Conservation (phyloP, 2,113 vertebrate genomes). For the Triplophysa siluroides region DNA sequence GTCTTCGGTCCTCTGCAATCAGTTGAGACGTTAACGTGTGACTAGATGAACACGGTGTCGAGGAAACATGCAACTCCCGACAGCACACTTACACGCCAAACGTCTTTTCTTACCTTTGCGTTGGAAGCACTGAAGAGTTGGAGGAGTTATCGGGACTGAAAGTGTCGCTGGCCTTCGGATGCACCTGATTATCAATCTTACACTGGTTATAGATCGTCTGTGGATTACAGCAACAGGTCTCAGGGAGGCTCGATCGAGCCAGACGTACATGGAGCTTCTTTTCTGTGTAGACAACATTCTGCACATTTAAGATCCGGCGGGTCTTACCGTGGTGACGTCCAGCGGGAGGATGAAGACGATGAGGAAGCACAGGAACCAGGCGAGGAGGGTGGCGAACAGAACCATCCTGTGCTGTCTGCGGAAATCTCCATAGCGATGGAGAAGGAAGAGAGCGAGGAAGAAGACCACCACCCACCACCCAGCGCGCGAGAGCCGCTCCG, state of each 20-base stretch:
- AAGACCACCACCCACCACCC: slow-evolving; percentile 90
- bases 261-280: too few species aligned
- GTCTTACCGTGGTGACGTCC: slow-evolving; percentile 91
- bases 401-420: slow-evolving; percentile 89
- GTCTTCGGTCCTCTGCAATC: slow-evolving; percentile 59
- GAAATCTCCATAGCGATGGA: slow-evolving; percentile 91
- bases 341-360: slow-evolving; percentile 92
- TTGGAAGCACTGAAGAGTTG: slow-evolving; percentile 42
- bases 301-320: neutral
- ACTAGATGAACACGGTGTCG: neutral
- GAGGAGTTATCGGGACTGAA: slow-evolving; percentile 31
- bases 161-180: slow-evolving; percentile 9
- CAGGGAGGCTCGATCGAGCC: too few species aligned
- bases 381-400: slow-evolving; percentile 85
- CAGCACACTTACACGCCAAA: neutral
- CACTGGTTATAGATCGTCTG: slow-evolving; percentile 92
- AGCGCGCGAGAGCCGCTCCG: slow-evolving; percentile 77
- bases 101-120: slow-evolving; percentile 57
- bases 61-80: neutral
- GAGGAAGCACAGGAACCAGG: slow-evolving; percentile 96
- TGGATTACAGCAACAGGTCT: neutral
- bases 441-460: slow-evolving; percentile 86
- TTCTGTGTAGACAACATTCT: too few species aligned
- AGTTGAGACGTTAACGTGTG: slow-evolving; percentile 13
- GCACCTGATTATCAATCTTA: slow-evolving; percentile 64